These are phyloP conservation scores for Pycnomerus fuliginosus DNA, from an alignment of 2,888 invertebrate genomes.

Conservation along the genomic window DNA sequence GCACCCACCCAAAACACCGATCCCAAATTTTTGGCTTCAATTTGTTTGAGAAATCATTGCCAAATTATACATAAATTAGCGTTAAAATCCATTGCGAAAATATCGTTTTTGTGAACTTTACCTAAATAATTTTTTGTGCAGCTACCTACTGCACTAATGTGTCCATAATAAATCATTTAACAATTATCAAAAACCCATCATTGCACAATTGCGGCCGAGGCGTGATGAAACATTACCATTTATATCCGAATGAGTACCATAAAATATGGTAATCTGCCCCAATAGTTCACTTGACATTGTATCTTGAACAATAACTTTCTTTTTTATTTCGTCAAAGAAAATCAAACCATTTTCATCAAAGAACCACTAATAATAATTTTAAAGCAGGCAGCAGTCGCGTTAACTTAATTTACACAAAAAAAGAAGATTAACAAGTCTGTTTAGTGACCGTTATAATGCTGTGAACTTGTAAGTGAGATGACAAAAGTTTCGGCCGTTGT, in stretches of 20 bases:
- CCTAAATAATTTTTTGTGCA: conserved; percentile 3
- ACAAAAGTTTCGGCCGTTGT: conserved; percentile 3
- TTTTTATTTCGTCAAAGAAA: conserved; percentile 14
- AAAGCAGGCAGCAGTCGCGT: conserved; percentile 12
- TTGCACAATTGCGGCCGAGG: conserved; percentile 5
- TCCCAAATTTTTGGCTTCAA: too few species aligned
- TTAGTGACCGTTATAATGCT: too few species aligned
- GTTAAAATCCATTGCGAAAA: conserved; percentile 3
- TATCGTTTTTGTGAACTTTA: background rate
- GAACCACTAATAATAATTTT: conserved; percentile 3
- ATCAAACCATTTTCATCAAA: conserved; percentile 7
- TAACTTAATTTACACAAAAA: conserved; percentile 1
- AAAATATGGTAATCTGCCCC: conserved; percentile 11
- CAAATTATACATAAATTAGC: too few species aligned
- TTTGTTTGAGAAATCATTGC: too few species aligned
- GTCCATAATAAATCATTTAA: conserved; percentile 6
- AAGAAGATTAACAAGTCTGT: background rate
- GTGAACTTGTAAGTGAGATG: background rate
- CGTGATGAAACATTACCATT: conserved; percentile 11
- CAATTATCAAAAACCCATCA: conserved; percentile 8
- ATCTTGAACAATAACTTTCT: conserved; percentile 18
- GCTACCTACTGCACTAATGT: conserved; percentile 1
- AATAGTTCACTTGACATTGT: conserved; percentile 12
- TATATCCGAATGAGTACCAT: conserved; percentile 10
- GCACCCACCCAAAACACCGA: too few species aligned